These are phyloP conservation scores for Ptiloglossa arizonensis DNA, from an alignment of 1,140 invertebrate genomes.

Conservation along the genomic window DNA sequence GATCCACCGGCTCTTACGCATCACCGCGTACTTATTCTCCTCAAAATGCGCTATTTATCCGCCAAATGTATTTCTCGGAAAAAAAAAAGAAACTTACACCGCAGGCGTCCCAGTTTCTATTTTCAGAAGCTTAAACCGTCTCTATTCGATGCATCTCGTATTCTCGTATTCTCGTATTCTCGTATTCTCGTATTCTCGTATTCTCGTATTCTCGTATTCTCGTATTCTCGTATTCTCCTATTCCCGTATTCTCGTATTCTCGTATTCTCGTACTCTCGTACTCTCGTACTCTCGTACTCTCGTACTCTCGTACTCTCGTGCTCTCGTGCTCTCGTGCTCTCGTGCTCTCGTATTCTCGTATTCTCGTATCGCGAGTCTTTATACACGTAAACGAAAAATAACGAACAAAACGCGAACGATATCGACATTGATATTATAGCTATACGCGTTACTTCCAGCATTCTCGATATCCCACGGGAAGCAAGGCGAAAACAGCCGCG, in stretches of 20 bases:
- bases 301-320: constrained; percentile 10
- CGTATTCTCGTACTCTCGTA: constrained; percentile 3
- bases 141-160: constrained; percentile 19
- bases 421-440: constrained; percentile 52
- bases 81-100: constrained; percentile 3
- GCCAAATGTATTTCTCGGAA: not conserved
- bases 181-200: constrained; percentile 4
- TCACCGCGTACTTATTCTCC: not conserved
- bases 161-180: constrained; percentile 4
- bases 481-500: constrained; percentile 29
- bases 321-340: too few relatives aligned
- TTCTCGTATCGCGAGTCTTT: constrained; percentile 35
- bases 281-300: constrained; percentile 2
- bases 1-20: too few relatives aligned
- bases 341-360: constrained; percentile 7
- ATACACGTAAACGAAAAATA: constrained; percentile 25
- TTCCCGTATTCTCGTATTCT: constrained; percentile 11
- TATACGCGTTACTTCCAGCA: constrained; percentile 38
- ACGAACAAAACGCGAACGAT: constrained; percentile 36
- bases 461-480: constrained; percentile 46
- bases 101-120: not conserved
- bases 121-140: constrained; percentile 37
- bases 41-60: not conserved
- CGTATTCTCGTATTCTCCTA: constrained; percentile 11
- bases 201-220: constrained; percentile 3